These are phyloP conservation scores for Alouatta palliata DNA, from an alignment of 2,113 vertebrate genomes.

Conservation along the genomic window DNA sequence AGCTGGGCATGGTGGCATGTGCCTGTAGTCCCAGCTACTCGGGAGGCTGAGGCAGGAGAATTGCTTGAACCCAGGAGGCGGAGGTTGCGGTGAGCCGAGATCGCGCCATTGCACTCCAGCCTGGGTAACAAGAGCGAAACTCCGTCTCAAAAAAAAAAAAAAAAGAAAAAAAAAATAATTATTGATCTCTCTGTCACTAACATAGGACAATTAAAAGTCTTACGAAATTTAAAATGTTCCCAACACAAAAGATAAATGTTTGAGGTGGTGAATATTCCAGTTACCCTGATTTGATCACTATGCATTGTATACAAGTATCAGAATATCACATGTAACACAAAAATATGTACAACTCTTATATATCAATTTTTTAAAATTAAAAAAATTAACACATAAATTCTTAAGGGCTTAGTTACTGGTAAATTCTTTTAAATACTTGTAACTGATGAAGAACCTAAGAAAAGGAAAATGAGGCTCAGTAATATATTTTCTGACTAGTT, in stretches of 20 bases:
- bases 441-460: constrained; percentile 8
- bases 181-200: constrained; percentile 30
- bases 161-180: too few relatives aligned
- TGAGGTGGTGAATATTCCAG: not conserved
- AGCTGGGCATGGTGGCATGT: too few relatives aligned
- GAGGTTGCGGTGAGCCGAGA: too few relatives aligned
- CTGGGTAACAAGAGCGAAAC: too few relatives aligned
- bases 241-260: not conserved
- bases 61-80: too few relatives aligned
- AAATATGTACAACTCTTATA: not conserved
- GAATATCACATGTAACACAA: not conserved
- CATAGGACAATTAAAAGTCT: not conserved
- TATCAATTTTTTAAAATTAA: not conserved
- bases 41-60: too few relatives aligned
- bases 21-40: too few relatives aligned
- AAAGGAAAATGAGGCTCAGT: constrained; percentile 21
- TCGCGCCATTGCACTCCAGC: too few relatives aligned
- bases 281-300: not conserved
- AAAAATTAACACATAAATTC: not conserved
- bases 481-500: not conserved
- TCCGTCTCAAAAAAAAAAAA: too few relatives aligned
- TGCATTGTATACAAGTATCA: not conserved
- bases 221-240: not conserved
- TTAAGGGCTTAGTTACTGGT: not conserved
- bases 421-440: constrained; percentile 29